Base-by-base conservation (phyloP, 2,797 vertebrate species). In the Spinus olivaceus region DNA sequence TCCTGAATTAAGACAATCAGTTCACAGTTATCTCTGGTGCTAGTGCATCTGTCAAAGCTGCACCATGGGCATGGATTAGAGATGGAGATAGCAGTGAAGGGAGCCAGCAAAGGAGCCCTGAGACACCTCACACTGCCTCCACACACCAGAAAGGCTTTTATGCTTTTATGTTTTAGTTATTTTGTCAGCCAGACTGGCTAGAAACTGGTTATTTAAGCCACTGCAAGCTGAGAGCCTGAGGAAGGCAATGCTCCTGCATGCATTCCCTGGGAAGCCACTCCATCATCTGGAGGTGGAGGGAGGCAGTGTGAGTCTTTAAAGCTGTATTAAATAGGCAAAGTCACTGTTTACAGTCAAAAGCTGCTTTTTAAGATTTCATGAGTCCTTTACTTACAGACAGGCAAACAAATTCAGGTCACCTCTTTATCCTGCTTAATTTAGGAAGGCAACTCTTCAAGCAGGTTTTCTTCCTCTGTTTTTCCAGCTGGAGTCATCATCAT, bases 381-480 rank as follows among this genome's bases (percentile, higher is more conserved):
- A 94, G 37, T 84, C 86, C 66, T 92, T 94, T 92, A 54, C 78
- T 69, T 94, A 60, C 86, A 90, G 78, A 66, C 37, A 86, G 90
- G 64, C 60, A 94, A 95, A 93, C 60, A 95, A 95, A 95, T 95
- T 92, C 94, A 94, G 93, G 87, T 95, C 90, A 81, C 59, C 47
- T 69, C 66, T 90, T 95, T 86, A 94, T 91, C 47, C 12, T 0
- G 2, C 56, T 73, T 93, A 73, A 90, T 93, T 93, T 90, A 89
- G 65, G 74, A 65, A 89, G 67, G 57, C 74, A 90, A 41, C 33
- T 67, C 33, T 85, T 85, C 64, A 94, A 90, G 64, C 14, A 79
- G 39, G 67, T 73, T 82, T 92, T 88, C 20, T n/a, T 88, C 41
- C 22, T 91, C 25, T 46, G 22, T 44, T 88, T 83, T 86, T 88